These are phyloP conservation scores for Glaucomys volans DNA, from an alignment of 2,113 vertebrate genomes.

Conservation along the genomic window DNA sequence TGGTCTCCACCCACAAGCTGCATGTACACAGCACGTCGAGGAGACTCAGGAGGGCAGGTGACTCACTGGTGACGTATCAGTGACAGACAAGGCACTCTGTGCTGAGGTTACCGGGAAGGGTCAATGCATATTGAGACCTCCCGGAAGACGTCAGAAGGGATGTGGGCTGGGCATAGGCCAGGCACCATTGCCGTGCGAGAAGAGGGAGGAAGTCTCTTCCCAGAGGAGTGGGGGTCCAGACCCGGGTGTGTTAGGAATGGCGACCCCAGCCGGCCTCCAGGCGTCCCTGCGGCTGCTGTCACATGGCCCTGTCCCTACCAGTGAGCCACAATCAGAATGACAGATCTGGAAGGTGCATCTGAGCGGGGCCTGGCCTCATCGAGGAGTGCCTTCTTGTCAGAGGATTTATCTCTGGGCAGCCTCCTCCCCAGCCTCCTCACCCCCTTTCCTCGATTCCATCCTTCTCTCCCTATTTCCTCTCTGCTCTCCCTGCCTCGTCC, in stretches of 20 bases:
- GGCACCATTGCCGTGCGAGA: neutral
- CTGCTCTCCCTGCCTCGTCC: neutral
- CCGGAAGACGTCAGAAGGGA: neutral
- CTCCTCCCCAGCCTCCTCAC: no score
- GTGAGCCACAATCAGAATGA: neutral
- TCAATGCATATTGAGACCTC: neutral
- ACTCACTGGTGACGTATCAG: neutral
- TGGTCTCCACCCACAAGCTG: neutral
- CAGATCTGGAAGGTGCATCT: no score
- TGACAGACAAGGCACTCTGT: neutral
- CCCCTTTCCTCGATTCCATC: neutral
- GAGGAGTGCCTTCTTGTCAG: rapidly evolving
- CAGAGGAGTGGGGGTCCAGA: neutral
- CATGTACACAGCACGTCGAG: neutral
- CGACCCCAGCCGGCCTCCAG: neutral
- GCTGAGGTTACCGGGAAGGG: neutral
- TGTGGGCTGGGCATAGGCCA: neutral
- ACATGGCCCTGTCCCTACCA: neutral
- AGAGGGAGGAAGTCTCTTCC: neutral
- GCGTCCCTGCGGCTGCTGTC: neutral
- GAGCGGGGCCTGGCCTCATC: no score
- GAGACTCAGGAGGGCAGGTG: neutral
- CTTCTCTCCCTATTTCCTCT: no score
- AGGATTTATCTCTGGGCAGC: neutral
- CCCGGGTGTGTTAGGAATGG: neutral